These are phyloP conservation scores for Antheraea yamamai DNA, from an alignment of 2,888 invertebrate species.

Conservation along the genomic window DNA sequence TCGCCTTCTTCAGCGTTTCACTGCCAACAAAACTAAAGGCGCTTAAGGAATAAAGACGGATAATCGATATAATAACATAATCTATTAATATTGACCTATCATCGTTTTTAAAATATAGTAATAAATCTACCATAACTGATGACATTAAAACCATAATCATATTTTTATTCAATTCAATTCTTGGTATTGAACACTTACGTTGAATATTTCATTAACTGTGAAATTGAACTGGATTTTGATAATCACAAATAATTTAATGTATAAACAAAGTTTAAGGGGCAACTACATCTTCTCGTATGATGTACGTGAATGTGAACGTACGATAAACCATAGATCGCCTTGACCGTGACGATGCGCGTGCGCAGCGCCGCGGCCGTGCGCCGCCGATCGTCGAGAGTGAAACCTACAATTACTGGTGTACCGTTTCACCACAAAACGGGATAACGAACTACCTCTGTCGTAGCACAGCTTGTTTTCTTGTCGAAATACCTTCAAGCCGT, in stretches of 20 bases:
- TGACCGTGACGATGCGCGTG: slow-evolving; percentile 47
- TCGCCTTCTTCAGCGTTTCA: no score
- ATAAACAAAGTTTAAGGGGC: not conserved
- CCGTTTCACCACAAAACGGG: slow-evolving; percentile 12
- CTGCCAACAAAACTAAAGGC: no score
- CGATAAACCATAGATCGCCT: slow-evolving; percentile 37
- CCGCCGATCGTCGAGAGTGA: slow-evolving; percentile 40
- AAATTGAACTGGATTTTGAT: no score
- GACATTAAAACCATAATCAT: no score
- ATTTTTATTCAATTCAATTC: no score
- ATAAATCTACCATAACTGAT: no score
- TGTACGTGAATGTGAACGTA: slow-evolving; percentile 29
- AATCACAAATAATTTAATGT: not conserved
- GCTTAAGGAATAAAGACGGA: no score
- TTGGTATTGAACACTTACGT: no score
- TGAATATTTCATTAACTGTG: no score
- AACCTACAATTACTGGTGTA: slow-evolving; percentile 27
- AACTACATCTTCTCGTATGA: not conserved
- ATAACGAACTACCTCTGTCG: not conserved
- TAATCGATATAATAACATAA: no score
- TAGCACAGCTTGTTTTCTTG: not conserved
- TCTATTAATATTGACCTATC: no score
- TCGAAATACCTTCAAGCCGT: not conserved
- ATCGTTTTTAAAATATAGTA: no score
- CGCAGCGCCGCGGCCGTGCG: slow-evolving; percentile 21